Base-by-base conservation (phyloP, 2,113 vertebrate species). In the Balaenoptera acutorostrata region DNA sequence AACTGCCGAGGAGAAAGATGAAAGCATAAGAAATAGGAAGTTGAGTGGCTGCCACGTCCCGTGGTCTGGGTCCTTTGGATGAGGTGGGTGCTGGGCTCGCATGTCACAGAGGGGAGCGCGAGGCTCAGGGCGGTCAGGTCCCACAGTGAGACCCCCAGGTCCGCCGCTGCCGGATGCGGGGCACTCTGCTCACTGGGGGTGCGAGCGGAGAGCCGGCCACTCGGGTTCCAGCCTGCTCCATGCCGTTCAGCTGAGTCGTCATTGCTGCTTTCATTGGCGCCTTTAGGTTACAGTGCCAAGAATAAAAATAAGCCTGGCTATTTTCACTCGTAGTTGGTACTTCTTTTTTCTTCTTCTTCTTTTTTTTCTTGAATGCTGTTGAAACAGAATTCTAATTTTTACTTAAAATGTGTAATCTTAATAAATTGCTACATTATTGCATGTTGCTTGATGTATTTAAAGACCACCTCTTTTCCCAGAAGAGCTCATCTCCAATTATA, bases 311-410 rank as follows among this genome's bases (percentile, higher is more conserved):
- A 95, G 93, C 89, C 91, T 89, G 95, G 93, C 96, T 95, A 92
- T 94, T 98, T 95, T 96, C 96, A 87, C 91, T 98, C 95, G 23
- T 74, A 75, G 93, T 93, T 87, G 88, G 78, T 93, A 64, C 91
- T 96, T 85, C 74, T 90, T 96, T 84, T 63, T 61, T 61, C 59
- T 61, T 80, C 74, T 55, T 94, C 80, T 96, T 96, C 41, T 66
- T 88, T 66, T 89, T 84, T 71, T 57, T 44, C 88, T 84, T 90
- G 31, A 75, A 88, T 83, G 89, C 96, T 63, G 68, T 95, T 89
- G 93, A 97, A 97, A 95, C 94, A 87, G 93, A 95, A 74, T 97
- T 97, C 97, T 97, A 95, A 97, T 96, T 97, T 97, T 97, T 96
- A 88, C 96, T 96, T 97, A 95, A 95, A 97, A 96, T 95, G 96